A percentile compares a stretch with the other conserved stretches of the same genome.
phyloP scores from a whole-genome alignment of 2,888 invertebrate species.

The Brenthis ino region DNA sequence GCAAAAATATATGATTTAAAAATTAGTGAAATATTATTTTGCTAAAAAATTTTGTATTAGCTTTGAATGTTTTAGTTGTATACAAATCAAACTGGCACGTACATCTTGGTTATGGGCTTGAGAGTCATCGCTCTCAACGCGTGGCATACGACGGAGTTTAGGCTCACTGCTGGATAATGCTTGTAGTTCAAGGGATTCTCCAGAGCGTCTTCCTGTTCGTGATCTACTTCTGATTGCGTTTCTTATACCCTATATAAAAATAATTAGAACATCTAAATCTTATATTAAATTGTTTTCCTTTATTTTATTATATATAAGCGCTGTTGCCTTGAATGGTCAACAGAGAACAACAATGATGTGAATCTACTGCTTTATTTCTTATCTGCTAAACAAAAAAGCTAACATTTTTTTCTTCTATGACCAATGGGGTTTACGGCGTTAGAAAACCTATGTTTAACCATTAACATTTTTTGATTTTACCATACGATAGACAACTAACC shows the following conservation, averaged over 20 bases:
- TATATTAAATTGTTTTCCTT: neutral
- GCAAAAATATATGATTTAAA: neutral
- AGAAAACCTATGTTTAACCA: too few relatives aligned
- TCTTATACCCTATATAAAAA: slow-evolving; percentile 73
- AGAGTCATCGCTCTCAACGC: slow-evolving; percentile 88
- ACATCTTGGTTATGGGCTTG: slow-evolving; percentile 72
- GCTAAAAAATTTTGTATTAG: too few relatives aligned
- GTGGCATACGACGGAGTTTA: slow-evolving; percentile 87
- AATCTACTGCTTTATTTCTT: too few relatives aligned
- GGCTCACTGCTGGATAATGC: slow-evolving; percentile 69
- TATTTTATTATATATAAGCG: neutral
- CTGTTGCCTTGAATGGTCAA: neutral
- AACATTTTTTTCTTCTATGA: too few relatives aligned
- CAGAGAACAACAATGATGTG: too few relatives aligned
- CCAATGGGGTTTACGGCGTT: too few relatives aligned
- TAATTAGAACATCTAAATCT: neutral
- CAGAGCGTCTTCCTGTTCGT: slow-evolving; percentile 78
- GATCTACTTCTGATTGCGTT: slow-evolving; percentile 83
- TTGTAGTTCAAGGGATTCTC: slow-evolving; percentile 85
- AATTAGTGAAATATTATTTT: too few relatives aligned
- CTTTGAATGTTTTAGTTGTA: too few relatives aligned
- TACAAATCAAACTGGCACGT: slow-evolving; percentile 20
- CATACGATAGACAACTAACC: slow-evolving; percentile 54
- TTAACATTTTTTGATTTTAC: neutral
- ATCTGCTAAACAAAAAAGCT: too few relatives aligned